Evolutionary conservation across 2,888 invertebrate genomes (phyloP), one percentile per base, ranked within the genome.

Genomic region (Helleia helle): DNA sequence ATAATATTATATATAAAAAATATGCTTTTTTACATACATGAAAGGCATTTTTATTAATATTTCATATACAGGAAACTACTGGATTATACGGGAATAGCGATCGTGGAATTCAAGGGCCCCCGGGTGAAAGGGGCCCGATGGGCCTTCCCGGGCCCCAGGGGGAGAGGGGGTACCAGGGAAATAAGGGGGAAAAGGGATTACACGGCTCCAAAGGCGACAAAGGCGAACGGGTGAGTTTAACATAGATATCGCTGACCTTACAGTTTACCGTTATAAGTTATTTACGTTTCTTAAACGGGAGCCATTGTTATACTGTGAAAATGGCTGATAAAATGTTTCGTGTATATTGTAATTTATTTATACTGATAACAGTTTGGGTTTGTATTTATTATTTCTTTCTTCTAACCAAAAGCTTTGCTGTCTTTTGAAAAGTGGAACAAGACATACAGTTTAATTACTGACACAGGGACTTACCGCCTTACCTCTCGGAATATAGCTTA

Each of bases 171-270:
- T 86, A 87, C 53, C 74, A 75, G 41, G 88, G 88, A 34, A 77
- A 76, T 55, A 88, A 88, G 61, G 91, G 91, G 36, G 88, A 88
- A 52, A 80, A 87, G 45, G 88, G 88, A 61, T 84, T 87, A 73
- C 76, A 85, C 38, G 88, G 88, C 44, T 70, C 86, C 47, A 89
- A 89, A 68, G 90, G 93, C 49, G 86, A 87, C 54, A 91, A 91
- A 77, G 93, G 94, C 49, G 92, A 91, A 58, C 88, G 93, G 75
- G 94, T 88, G 66, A 87, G 88, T 83, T 59, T 54, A 56, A 43
- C 38, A 43, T 44, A 29, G 9, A 22, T 28, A 38, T 4, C 13
- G 24, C 18, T 29, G 15, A 40, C 30, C 27, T 9, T 24, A 42
- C 27, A 28, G 28, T 36, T 24, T 25, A 36, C 1, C 25, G 14